Evolutionary conservation across 2,888 invertebrate species (phyloP), one percentile per base, ranked within the genome.

Genomic region (Perizoma flavofasciatum): DNA sequence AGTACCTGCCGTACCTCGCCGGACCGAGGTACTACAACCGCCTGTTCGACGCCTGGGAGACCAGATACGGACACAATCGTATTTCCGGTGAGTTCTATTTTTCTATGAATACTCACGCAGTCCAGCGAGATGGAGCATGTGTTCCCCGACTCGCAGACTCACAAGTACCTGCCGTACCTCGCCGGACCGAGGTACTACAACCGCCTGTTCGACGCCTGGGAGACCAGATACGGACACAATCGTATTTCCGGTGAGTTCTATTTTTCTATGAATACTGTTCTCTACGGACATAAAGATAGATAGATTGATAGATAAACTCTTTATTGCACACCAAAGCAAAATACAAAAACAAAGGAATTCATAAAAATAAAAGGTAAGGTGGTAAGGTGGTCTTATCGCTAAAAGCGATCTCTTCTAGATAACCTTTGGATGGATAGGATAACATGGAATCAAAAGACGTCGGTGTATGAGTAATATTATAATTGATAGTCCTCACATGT

Each of bases 181-280:
- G 95, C 97, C 69, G 94, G 94, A 0, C 95, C 96, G 1, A 92
- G 97, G n/a, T 99, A 99, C 88, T 98, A 98, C 83, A 98, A 98
- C 86, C 93, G 97, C 65, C 92, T 99, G 62, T 94, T 98, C 77
- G 97, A 98, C 85, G 97, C 98, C 3, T 99, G 98, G 98, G 97
- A 98, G 83, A 87, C 93, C 8, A 94, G 95, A 61, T 98, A 97
- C 81, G 93, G 93, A 50, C 88, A 86, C 39, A 93, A 95, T 74
- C 93, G 97, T 68, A 85, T 89, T 7, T 86, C 92, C 69, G 96
- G 96, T 94, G 9, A 70, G 77, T 41, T 9, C 40, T 8, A 7
- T 40, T n/a, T n/a, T n/a, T n/a, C n/a, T 9, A 39, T n/a, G n/a
- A n/a, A n/a, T n/a, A n/a, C 91, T 97, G n/a, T n/a, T n/a, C n/a